phyloP scores from a whole-genome alignment of 2,797 vertebrate species.

The Cynodonichthys magdalenae region DNA sequence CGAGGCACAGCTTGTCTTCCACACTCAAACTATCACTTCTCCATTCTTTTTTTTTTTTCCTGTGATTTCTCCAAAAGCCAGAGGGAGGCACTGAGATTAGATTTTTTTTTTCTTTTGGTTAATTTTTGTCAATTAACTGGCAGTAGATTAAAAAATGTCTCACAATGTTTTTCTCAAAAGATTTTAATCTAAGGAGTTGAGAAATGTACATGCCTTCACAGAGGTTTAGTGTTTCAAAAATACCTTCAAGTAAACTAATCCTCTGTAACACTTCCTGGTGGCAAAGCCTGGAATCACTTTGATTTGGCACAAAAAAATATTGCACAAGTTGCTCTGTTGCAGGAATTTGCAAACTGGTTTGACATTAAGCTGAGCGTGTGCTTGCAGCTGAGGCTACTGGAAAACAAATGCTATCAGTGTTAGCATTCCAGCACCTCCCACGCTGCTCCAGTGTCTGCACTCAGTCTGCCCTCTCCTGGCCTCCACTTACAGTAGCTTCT shows the following conservation, averaged over 20 bases:
- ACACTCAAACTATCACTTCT: neutral
- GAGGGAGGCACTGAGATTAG: neutral
- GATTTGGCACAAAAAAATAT: neutral
- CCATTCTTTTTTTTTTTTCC: neutral
- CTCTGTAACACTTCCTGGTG: conserved; percentile 43
- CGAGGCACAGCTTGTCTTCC: conserved; percentile 3
- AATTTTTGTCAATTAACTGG: no score
- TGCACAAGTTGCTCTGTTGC: conserved; percentile 4
- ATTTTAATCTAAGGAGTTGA: no score
- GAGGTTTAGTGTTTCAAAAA: no score
- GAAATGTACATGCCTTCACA: no score
- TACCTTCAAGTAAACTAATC: no score
- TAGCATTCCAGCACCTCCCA: conserved; percentile 39
- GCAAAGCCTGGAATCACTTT: conserved; percentile 9
- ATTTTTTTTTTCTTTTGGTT: neutral
- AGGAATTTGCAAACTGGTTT: conserved; percentile 1
- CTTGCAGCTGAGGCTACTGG: conserved; percentile 37
- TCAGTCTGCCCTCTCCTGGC: conserved; percentile 57
- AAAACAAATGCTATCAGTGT: conserved; percentile 49
- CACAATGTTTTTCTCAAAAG: no score
- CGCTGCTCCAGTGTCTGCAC: conserved; percentile 17
- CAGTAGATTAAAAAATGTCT: no score
- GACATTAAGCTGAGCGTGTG: conserved; percentile 3
- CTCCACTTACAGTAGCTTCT: conserved; percentile 3
- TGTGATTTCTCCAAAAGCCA: neutral